Base-by-base conservation (phyloP, 1,140 invertebrate genomes). In the Tribolium madens region DNA sequence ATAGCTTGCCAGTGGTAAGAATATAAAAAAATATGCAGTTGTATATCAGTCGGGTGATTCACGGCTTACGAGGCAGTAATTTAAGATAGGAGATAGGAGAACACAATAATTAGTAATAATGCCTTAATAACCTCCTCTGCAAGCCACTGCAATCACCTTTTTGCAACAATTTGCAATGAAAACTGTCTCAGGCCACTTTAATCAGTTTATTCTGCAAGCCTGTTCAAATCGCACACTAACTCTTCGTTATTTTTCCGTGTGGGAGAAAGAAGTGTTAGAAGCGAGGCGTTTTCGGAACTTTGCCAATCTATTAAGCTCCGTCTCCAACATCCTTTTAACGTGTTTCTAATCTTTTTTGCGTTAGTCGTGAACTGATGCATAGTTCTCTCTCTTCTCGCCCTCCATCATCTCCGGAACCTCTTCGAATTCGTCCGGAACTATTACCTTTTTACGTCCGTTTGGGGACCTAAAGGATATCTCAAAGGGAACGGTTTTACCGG, bases 301-400 rank as follows among this genome's bases (percentile, higher is more conserved):
- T 64, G 57, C 57, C 57, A 64, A 64, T 64, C 57, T 64, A 64
- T 64, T 64, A 64, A 64, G 57, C 57, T 36, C 57, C 57, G 57
- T 57, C 52, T 17, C 52, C 9, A 7, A 13, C 57, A 64, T 64
- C 57, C 57, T 64, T 64, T 64, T 64, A 64, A 64, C 57, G 57
- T 36, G 57, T 64, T 64, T 36, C 21, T 36, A 36, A 64, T 64
- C 57, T 64, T 64, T 64, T 64, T 64, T 57, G 52, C 52, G 6
- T 6, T n/a, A n/a, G 18, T 42, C 15, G 7, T 57, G 17, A 21
- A 3, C 52, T 57, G 52, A 57, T 57, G 52, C 52, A 26, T 57
- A n/a, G 52, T 14, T 9, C 10, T 17, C n/a, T 14, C 50, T 17
- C 10, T 14, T 7, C 6, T 14, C 12, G 17, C 15, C n/a, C n/a